Conservation (phyloP, 2,888 invertebrate genomes). For the Punctoribates punctum region DNA sequence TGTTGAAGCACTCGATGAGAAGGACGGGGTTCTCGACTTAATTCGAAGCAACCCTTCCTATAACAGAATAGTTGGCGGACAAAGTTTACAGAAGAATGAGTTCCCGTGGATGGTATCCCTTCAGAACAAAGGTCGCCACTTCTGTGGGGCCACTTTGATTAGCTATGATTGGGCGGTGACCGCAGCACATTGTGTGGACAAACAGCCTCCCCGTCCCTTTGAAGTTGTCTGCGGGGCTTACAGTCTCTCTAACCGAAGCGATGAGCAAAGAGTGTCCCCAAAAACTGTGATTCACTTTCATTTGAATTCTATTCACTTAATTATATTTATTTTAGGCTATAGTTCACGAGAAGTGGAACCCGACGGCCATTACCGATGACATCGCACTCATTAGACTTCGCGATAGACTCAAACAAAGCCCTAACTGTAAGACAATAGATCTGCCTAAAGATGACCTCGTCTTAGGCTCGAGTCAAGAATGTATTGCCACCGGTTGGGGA, state of each 20-base stretch:
- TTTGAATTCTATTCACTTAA: background rate
- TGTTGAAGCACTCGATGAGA: too few species aligned
- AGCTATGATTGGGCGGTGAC: slow-evolving; percentile 24
- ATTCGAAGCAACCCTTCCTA: background rate
- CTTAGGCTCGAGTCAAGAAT: background rate
- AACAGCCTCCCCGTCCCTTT: background rate
- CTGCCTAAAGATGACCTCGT: background rate
- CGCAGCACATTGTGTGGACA: slow-evolving; percentile 38
- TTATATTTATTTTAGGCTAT: background rate
- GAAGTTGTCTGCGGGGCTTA: background rate
- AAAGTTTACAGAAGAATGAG: background rate
- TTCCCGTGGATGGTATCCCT: slow-evolving; percentile 37
- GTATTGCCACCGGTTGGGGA: slow-evolving; percentile 37
- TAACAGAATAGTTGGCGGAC: slow-evolving; percentile 26
- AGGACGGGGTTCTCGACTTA: background rate
- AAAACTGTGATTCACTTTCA: too few species aligned
- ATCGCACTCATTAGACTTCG: slow-evolving; percentile 29
- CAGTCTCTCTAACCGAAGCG: background rate
- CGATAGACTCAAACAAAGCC: background rate
- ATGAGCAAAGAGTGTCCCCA: background rate
- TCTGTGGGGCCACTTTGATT: slow-evolving; percentile 35
- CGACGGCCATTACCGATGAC: background rate
- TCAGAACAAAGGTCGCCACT: slow-evolving; percentile 13
- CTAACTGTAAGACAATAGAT: slow-evolving; percentile 15
- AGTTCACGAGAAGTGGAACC: slow-evolving; percentile 35